A percentile compares a stretch with the other conserved stretches of the same genome.
Conservation (phyloP, 2,113 vertebrate genomes). For the Leucopsar rothschildi region DNA sequence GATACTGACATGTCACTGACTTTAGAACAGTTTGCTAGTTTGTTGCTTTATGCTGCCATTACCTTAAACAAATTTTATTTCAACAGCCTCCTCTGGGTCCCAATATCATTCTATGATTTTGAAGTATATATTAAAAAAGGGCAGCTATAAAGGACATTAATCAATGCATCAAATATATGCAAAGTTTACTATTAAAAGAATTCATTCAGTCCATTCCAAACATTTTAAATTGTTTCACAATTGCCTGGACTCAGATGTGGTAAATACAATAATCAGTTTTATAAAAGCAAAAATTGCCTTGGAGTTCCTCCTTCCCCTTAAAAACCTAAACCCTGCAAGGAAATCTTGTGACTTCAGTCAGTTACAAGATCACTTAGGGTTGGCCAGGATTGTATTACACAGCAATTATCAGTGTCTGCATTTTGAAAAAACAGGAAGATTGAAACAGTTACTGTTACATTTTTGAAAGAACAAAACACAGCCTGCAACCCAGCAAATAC, state of each 20-base stretch:
- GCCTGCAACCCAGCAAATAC: not conserved
- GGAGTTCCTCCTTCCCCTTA: not conserved
- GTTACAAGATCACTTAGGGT: not conserved
- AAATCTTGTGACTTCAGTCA: not conserved
- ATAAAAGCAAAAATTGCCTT: not conserved
- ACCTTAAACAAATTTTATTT: not conserved
- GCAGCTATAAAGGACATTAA: not conserved
- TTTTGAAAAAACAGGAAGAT: not conserved
- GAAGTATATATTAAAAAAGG: not conserved
- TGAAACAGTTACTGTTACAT: not conserved
- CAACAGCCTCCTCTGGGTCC: not conserved
- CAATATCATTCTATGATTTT: not conserved
- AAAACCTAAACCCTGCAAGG: not conserved
- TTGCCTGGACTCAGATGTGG: no score
- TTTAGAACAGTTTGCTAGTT: not conserved
- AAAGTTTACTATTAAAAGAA: not conserved
- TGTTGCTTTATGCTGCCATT: not conserved
- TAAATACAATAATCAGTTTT: not conserved
- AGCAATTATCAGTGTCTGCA: not conserved
- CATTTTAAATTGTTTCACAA: not conserved
- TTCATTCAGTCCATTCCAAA: not conserved
- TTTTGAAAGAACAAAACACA: not conserved
- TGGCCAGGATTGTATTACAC: not conserved
- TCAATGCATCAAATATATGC: not conserved
- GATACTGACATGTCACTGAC: no score